These are phyloP conservation scores for Phallusia fumigata DNA, from an alignment of 23 tunicate species.

Conservation along the genomic window DNA sequence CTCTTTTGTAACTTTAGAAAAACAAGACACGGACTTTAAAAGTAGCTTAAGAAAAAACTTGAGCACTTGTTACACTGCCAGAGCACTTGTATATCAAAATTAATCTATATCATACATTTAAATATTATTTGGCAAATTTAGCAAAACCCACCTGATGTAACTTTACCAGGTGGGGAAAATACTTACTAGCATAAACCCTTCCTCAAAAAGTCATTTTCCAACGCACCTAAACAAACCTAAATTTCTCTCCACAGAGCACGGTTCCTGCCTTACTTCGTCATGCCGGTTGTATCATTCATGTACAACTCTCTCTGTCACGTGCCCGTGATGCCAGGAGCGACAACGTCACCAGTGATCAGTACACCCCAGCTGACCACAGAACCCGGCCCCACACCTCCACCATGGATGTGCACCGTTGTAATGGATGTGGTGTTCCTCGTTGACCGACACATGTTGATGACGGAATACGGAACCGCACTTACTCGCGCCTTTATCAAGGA, in stretches of 20 bases:
- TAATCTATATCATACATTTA: too few relatives aligned
- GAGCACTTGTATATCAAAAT: too few relatives aligned
- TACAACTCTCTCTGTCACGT: conserved; percentile 27
- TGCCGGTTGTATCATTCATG: conserved; percentile 27
- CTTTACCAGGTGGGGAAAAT: too few relatives aligned
- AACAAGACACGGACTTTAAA: too few relatives aligned
- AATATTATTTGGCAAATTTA: too few relatives aligned
- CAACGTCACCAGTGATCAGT: conserved; percentile 24
- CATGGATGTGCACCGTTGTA: conserved; percentile 7
- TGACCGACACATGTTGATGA: conserved; percentile 23
- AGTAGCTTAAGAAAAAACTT: too few relatives aligned
- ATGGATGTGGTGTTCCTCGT: conserved; percentile 54
- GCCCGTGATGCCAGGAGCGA: conserved; percentile 1
- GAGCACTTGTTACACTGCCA: too few relatives aligned
- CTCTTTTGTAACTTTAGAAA: too few relatives aligned
- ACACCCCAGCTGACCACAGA: background rate
- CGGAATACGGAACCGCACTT: background rate
- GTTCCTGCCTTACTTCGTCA: conserved; percentile 42
- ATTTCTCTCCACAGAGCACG: conserved; percentile 22
- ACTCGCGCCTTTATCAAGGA: conserved; percentile 34
- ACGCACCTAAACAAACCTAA: background rate
- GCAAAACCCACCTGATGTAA: too few relatives aligned
- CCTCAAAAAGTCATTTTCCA: too few relatives aligned
- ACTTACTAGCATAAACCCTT: too few relatives aligned
- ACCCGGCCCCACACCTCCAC: conserved; percentile 9